Percentiles rank a stretch among this genome's conserved stretches.
Evolutionary conservation across 1,140 invertebrate species (phyloP).

Genomic region (Drosophila biarmipes): DNA sequence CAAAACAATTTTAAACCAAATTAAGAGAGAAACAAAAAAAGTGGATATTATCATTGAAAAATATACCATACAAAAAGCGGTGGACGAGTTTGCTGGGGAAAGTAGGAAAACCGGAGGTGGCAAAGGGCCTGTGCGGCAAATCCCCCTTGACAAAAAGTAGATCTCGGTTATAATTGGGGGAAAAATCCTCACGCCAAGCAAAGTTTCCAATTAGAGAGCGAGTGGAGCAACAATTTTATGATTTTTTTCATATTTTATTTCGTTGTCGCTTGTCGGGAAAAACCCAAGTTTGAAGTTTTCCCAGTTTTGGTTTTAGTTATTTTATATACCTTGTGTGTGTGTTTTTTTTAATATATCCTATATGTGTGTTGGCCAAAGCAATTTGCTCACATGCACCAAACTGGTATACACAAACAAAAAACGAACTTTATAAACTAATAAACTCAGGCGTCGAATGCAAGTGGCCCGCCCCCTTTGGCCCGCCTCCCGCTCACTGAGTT

Average conservation of each 20-base stretch:
- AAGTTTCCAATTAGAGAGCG: slow-evolving; percentile 61
- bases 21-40: slow-evolving; percentile 23
- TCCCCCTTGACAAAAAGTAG: slow-evolving; percentile 29
- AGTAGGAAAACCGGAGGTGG: neutral
- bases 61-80: neutral
- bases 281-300: slow-evolving; percentile 44
- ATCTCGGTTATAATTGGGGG: slow-evolving; percentile 50
- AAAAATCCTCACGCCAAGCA: slow-evolving; percentile 46
- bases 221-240: slow-evolving; percentile 24
- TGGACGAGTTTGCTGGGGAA: neutral
- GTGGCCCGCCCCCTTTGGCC: neutral
- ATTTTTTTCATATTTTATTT: slow-evolving; percentile 25
- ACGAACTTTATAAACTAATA: slow-evolving; percentile 62
- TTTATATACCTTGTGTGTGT: slow-evolving; percentile 8
- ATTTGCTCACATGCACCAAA: slow-evolving; percentile 54
- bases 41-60: slow-evolving; percentile 7
- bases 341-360: slow-evolving; percentile 31
- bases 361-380: slow-evolving; percentile 44
- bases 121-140: slow-evolving; percentile 14
- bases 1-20: slow-evolving; percentile 8
- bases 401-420: slow-evolving; percentile 38
- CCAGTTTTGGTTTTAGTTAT: slow-evolving; percentile 28
- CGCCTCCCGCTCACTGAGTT: slow-evolving; percentile 30
- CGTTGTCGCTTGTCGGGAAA: slow-evolving; percentile 25
- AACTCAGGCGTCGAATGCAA: slow-evolving; percentile 23